Percentiles rank a stretch among this genome's conserved stretches.
Evolutionary conservation across 2,797 vertebrate genomes (phyloP).

Genomic region (Poliocrania exsul): DNA sequence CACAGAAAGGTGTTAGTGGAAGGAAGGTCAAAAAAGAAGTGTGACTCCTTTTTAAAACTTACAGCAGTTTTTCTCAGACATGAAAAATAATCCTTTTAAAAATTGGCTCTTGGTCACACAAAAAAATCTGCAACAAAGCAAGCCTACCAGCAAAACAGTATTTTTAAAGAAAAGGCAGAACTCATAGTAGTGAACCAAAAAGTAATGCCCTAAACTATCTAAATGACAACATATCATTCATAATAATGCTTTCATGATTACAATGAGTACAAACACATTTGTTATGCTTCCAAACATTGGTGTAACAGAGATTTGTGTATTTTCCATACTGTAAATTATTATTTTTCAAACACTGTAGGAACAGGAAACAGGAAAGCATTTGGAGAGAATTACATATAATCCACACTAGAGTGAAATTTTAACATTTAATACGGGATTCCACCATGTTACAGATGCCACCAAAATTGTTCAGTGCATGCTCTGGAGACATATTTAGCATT

Average conservation of each 20-base stretch:
- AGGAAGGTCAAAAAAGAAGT: background rate
- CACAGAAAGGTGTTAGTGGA: background rate
- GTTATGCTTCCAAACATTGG: slow-evolving; percentile 33
- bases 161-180: background rate
- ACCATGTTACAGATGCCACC: background rate
- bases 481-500: fast-evolving
- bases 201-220: background rate
- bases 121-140: background rate
- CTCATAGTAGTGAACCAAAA: background rate
- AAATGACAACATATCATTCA: background rate
- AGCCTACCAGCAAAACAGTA: background rate
- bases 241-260: background rate
- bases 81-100: background rate
- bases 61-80: background rate
- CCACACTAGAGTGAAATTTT: background rate
- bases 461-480: background rate
- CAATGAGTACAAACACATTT: slow-evolving; percentile 6
- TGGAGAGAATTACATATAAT: background rate
- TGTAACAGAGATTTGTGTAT: background rate
- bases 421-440: background rate
- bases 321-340: background rate
- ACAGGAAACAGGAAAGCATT: background rate
- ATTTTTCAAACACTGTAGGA: slow-evolving; percentile 34
- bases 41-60: background rate
- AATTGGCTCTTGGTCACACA: background rate